These are phyloP conservation scores for Cavia porcellus DNA, from an alignment of 2,113 vertebrate genomes.

Conservation along the genomic window DNA sequence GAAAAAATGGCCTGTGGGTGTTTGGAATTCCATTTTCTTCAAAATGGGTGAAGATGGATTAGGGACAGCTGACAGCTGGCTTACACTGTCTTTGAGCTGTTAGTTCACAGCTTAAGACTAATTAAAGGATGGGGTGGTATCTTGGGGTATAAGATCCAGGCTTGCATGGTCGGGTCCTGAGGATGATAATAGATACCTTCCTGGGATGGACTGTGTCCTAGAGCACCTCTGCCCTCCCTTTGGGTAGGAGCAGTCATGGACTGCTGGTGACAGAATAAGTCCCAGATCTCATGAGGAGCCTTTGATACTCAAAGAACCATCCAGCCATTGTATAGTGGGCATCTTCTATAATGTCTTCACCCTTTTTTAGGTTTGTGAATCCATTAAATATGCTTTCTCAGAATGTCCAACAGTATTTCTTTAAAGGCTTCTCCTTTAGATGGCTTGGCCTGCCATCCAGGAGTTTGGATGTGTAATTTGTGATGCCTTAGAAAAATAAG, in stretches of 20 bases:
- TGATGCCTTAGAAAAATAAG: neutral
- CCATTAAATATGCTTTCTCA: neutral
- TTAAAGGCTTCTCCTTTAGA: neutral
- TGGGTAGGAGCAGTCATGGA: neutral
- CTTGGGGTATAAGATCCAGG: neutral
- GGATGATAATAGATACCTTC: neutral
- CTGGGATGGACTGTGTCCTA: neutral
- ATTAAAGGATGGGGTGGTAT: neutral
- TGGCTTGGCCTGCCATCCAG: neutral
- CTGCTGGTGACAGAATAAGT: neutral
- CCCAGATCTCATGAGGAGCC: neutral
- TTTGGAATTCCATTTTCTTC: constrained; percentile 19
- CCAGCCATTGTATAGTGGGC: neutral
- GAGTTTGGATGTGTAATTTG: neutral
- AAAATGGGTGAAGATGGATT: neutral
- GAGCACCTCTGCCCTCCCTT: neutral
- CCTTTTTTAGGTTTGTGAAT: neutral
- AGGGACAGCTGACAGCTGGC: constrained; percentile 20
- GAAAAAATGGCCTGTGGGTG: neutral
- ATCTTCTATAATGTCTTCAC: neutral
- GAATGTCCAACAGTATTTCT: neutral
- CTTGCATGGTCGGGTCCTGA: neutral
- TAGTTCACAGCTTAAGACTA: neutral
- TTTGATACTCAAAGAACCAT: neutral
- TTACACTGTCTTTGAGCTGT: neutral